Conservation (phyloP, 1,140 invertebrate species). For the Acromyrmex heyeri region DNA sequence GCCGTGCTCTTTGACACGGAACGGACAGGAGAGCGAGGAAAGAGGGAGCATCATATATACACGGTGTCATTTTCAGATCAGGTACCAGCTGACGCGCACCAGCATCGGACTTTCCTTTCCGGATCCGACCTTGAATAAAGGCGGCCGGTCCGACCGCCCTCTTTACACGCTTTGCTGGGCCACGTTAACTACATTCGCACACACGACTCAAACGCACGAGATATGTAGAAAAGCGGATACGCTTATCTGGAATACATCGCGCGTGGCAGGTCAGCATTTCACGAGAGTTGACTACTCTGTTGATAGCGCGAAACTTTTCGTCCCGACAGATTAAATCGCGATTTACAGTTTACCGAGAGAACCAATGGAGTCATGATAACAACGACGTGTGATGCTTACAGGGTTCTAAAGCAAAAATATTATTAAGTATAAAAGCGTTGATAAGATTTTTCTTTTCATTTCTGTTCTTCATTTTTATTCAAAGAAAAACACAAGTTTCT, state of each 20-base stretch:
- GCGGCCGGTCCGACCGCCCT: conserved; percentile 46
- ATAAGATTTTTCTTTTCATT: not conserved
- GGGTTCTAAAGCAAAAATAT: not conserved
- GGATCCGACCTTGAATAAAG: conserved; percentile 67
- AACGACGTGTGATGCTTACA: not conserved
- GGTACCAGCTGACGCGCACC: conserved; percentile 49
- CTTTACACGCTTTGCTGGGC: conserved; percentile 59
- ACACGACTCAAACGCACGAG: conserved; percentile 42
- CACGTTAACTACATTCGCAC: conserved; percentile 39
- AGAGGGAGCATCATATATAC: conserved; percentile 49
- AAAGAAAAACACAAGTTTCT: too few relatives aligned
- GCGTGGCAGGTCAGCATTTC: conserved; percentile 59
- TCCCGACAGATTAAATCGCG: conserved; percentile 45
- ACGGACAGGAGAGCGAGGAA: conserved; percentile 35
- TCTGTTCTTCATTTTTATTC: too few relatives aligned
- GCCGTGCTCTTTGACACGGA: conserved; percentile 58
- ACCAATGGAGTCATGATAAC: not conserved
- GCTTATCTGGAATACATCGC: conserved; percentile 62
- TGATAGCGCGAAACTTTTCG: conserved; percentile 49
- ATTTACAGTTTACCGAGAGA: conserved; percentile 34
- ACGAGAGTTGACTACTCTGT: conserved; percentile 49
- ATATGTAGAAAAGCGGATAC: conserved; percentile 55
- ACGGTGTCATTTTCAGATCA: conserved; percentile 68
- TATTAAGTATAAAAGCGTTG: not conserved
- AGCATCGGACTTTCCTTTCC: conserved; percentile 63